Evolutionary conservation across 2,888 invertebrate species (phyloP).

Genomic region (Mesorhabditis sp.): DNA sequence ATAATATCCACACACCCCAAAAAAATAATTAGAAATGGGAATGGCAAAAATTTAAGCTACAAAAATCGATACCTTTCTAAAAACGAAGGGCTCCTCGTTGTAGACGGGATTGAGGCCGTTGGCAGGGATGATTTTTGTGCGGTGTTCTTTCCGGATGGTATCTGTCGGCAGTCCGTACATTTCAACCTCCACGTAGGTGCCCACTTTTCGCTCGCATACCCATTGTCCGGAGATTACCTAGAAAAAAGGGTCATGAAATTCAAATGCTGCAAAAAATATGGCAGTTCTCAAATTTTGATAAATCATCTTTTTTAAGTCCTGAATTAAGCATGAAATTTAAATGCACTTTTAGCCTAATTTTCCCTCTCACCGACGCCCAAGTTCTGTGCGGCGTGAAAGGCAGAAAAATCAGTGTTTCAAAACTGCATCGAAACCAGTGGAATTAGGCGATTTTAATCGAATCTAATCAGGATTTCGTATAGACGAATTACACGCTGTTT

Average conservation of each 20-base stretch:
- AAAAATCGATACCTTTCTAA: slow-evolving; percentile 72
- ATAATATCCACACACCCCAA: background rate
- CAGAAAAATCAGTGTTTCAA: background rate
- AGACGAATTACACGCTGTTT: too few relatives aligned
- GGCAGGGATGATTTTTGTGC: slow-evolving; percentile 89
- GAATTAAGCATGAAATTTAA: background rate
- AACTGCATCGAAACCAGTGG: background rate
- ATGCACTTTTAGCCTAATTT: background rate
- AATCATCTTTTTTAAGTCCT: background rate
- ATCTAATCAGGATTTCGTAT: too few relatives aligned
- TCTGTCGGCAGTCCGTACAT: slow-evolving; percentile 95
- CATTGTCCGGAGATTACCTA: slow-evolving; percentile 97
- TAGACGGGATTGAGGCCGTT: slow-evolving; percentile 98
- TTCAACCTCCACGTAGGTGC: slow-evolving; percentile 98
- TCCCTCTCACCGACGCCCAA: too few relatives aligned
- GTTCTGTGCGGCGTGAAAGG: too few relatives aligned
- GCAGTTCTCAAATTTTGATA: background rate
- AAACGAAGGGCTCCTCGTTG: slow-evolving; percentile 95
- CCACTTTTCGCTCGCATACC: slow-evolving; percentile 95
- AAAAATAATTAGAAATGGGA: background rate
- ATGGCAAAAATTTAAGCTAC: background rate
- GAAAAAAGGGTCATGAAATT: background rate
- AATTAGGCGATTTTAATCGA: too few relatives aligned
- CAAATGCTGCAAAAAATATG: background rate
- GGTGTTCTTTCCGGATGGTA: slow-evolving; percentile 94